These are phyloP conservation scores for Coelinius sp. DNA, from an alignment of 2,888 invertebrate genomes.

Conservation along the genomic window DNA sequence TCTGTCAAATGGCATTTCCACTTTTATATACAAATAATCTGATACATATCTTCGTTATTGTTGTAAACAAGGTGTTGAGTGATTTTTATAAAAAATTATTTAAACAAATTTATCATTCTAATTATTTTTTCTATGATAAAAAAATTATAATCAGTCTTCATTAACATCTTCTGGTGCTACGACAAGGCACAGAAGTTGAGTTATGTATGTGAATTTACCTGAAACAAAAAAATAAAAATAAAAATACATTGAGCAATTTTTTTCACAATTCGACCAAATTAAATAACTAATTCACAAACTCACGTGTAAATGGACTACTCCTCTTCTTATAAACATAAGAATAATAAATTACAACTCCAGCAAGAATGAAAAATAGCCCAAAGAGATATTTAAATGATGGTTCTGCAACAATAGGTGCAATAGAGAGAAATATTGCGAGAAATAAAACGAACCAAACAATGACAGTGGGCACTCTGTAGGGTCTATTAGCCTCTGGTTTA, in stretches of 20 bases:
- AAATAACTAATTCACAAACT: conserved; percentile 60
- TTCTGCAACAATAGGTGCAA: conserved; percentile 82
- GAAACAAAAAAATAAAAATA: conserved; percentile 67
- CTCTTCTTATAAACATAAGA: conserved; percentile 81
- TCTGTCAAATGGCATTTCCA: conserved; percentile 5
- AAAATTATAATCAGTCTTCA: conserved; percentile 7
- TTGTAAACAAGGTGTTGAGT: conserved; percentile 16
- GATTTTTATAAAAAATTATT: conserved; percentile 17
- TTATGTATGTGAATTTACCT: conserved; percentile 78
- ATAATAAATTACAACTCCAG: conserved; percentile 81
- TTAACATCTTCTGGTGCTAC: conserved; percentile 74
- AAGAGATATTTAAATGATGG: conserved; percentile 85
- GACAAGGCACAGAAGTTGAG: conserved; percentile 79
- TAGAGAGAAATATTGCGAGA: conserved; percentile 80
- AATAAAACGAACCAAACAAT: conserved; percentile 82
- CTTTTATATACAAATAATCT: conserved; percentile 11
- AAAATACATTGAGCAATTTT: too few species aligned
- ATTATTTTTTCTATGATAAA: background rate
- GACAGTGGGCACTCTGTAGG: conserved; percentile 81
- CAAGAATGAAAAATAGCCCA: conserved; percentile 79
- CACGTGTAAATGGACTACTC: conserved; percentile 77
- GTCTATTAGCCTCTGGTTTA: conserved; percentile 78
- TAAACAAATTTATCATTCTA: conserved; percentile 3
- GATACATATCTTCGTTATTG: conserved; percentile 10
- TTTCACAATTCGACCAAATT: background rate